Evolutionary conservation across 2,797 vertebrate genomes (phyloP).

Genomic region (Pseudochaenichthys georgianus): DNA sequence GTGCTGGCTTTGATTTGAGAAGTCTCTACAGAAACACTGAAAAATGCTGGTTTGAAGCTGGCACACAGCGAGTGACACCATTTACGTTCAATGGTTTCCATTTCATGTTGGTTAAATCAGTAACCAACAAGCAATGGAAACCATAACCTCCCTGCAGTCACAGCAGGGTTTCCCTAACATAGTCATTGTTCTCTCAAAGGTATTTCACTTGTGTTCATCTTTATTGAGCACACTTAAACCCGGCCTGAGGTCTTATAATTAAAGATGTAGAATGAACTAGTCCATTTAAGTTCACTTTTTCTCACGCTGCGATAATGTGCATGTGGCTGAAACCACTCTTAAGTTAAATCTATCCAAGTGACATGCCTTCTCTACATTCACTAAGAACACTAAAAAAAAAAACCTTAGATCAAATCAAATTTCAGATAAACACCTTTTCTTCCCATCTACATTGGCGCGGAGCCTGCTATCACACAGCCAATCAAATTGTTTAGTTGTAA

Average conservation of each 20-base stretch:
- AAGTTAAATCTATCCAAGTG: too few relatives aligned
- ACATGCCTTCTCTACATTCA: too few relatives aligned
- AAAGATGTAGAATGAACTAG: neutral
- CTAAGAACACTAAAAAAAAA: too few relatives aligned
- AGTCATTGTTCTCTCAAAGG: constrained; percentile 9
- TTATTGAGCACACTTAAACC: constrained; percentile 24
- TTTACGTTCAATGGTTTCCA: constrained; percentile 40
- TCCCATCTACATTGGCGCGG: neutral
- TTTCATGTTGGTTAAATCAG: constrained; percentile 42
- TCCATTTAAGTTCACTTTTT: neutral
- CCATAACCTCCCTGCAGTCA: constrained; percentile 11
- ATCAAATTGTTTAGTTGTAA: neutral
- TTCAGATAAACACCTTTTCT: neutral
- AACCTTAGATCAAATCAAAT: neutral
- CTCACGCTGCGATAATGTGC: neutral
- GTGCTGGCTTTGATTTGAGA: constrained; percentile 37
- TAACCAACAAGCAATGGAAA: constrained; percentile 46
- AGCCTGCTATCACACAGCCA: neutral
- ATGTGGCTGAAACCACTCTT: neutral
- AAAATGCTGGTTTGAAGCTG: constrained; percentile 37
- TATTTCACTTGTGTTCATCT: constrained; percentile 13
- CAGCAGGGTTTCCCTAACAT: neutral
- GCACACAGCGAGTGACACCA: constrained; percentile 30
- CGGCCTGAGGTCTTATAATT: neutral
- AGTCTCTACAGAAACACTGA: constrained; percentile 46